Conservation (phyloP, 37 sponge, comb jelly and placozoan species). For the Oopsacas minuta region DNA sequence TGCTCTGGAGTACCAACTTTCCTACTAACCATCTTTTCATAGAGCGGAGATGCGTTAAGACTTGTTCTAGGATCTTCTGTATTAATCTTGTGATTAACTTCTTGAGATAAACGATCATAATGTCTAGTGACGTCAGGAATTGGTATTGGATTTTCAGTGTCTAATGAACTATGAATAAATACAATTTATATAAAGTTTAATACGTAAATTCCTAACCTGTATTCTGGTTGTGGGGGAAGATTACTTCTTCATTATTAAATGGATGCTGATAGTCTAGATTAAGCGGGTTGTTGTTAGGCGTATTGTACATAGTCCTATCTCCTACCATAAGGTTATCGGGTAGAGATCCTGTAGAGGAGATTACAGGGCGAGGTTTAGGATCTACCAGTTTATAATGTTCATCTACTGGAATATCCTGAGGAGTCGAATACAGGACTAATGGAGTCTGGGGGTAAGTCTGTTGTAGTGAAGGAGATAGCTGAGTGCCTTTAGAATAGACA, state of each 20-base stretch:
- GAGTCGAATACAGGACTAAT: neutral
- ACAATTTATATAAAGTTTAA: neutral
- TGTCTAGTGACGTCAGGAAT: neutral
- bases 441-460: neutral
- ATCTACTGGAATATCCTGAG: neutral
- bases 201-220: neutral
- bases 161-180: neutral
- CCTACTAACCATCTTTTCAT: neutral
- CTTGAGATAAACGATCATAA: neutral
- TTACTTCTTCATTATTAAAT: neutral
- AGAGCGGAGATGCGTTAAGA: neutral
- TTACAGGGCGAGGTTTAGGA: constrained; percentile 6
- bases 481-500: neutral
- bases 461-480: neutral
- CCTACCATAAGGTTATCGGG: neutral
- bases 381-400: neutral
- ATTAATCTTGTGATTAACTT: neutral
- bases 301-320: neutral
- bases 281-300: neutral
- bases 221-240: neutral
- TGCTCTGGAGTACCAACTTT: neutral
- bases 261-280: neutral
- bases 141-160: neutral
- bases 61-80: neutral
- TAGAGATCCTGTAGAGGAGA: neutral